Conservation (phyloP, 2,113 vertebrate species). For the Neolamprologus toae region DNA sequence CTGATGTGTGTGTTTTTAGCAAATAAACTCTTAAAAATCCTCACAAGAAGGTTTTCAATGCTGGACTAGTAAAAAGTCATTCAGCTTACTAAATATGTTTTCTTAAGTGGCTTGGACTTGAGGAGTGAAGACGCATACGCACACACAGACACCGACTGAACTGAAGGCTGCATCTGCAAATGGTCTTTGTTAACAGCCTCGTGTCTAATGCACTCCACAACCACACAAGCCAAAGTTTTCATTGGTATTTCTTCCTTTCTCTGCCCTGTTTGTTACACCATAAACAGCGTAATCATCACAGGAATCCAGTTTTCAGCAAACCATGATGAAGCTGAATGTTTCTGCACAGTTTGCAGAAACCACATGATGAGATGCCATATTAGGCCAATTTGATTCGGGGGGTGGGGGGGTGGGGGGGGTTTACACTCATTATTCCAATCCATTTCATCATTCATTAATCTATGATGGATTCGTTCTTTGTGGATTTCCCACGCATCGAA, state of each 20-base stretch:
- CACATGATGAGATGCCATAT: background rate
- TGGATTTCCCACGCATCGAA: background rate
- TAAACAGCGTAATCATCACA: background rate
- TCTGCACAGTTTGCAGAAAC: background rate
- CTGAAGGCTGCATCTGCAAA: background rate
- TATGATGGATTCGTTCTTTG: background rate
- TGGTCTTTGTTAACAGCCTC: background rate
- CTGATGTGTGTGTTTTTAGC: background rate
- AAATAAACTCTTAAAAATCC: background rate
- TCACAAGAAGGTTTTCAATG: background rate
- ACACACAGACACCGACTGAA: background rate
- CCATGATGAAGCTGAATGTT: background rate
- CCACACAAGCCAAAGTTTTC: background rate
- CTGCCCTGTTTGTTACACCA: background rate
- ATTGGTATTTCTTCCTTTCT: background rate
- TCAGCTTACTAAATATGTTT: background rate
- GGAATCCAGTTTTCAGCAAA: background rate
- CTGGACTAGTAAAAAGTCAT: background rate
- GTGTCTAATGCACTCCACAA: background rate
- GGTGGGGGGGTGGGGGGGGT: accelerated
- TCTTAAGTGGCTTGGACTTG: background rate
- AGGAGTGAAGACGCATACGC: background rate
- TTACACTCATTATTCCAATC: background rate
- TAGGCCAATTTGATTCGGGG: background rate
- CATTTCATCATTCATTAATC: background rate